phyloP scores from a whole-genome alignment of 2,888 invertebrate species.

The Dryocosmus kuriphilus region DNA sequence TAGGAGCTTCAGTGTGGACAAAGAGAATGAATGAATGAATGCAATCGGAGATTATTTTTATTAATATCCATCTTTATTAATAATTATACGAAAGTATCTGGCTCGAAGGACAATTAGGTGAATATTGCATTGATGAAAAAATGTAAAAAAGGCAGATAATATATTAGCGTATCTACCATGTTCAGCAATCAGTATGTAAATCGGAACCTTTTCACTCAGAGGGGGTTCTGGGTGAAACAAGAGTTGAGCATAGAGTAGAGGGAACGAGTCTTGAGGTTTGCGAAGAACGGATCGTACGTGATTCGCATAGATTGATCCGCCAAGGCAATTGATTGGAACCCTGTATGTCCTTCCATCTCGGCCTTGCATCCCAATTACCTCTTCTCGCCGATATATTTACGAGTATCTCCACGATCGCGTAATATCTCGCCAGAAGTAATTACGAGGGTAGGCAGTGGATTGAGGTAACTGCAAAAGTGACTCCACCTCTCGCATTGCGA shows the following conservation, averaged over 20 bases:
- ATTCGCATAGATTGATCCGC: conserved; percentile 60
- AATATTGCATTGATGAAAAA: not conserved
- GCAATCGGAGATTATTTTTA: too few species aligned
- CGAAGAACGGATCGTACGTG: conserved; percentile 63
- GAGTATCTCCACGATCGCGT: conserved; percentile 59
- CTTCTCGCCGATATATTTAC: conserved; percentile 57
- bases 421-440: conserved; percentile 60
- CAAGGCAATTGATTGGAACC: conserved; percentile 66
- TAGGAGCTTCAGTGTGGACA: too few species aligned
- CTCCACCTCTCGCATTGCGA: conserved; percentile 57
- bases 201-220: conserved; percentile 19
- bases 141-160: not conserved
- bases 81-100: too few species aligned
- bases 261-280: conserved; percentile 51
- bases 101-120: too few species aligned
- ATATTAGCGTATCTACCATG: not conserved
- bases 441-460: conserved; percentile 55
- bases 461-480: conserved; percentile 49
- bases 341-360: conserved; percentile 59
- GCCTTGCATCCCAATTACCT: conserved; percentile 66
- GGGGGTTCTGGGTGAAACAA: conserved; percentile 23
- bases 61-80: too few species aligned
- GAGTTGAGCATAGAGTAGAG: conserved; percentile 42
- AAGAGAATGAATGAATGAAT: too few species aligned
- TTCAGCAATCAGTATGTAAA: conserved; percentile 29